These are phyloP conservation scores for Drosophila cognata DNA, from an alignment of 2,888 invertebrate species.

Conservation along the genomic window DNA sequence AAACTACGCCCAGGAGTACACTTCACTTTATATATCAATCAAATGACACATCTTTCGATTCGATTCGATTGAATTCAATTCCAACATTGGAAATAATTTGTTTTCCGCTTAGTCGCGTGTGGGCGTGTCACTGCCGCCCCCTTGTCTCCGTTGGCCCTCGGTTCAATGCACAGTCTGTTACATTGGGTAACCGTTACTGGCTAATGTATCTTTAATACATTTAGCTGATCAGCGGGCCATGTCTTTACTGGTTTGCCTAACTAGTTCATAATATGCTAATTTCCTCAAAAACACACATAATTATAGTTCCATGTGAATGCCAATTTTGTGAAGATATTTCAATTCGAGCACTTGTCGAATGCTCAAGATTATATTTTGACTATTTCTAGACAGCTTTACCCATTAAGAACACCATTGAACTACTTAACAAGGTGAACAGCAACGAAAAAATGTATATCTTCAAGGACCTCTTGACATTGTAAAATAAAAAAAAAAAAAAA, in stretches of 20 bases:
- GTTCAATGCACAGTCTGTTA: conserved; percentile 40
- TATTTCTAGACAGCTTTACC: not conserved
- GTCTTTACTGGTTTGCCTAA: conserved; percentile 31
- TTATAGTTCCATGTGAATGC: conserved; percentile 1
- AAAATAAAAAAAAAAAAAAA: no score
- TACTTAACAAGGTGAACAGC: not conserved
- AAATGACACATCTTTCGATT: conserved; percentile 1
- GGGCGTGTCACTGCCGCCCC: conserved; percentile 26
- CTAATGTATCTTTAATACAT: not conserved
- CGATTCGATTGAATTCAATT: conserved; percentile 7
- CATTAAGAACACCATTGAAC: not conserved
- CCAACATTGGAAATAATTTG: conserved; percentile 1
- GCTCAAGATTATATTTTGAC: not conserved
- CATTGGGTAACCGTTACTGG: conserved; percentile 40
- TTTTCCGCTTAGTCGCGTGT: conserved; percentile 49
- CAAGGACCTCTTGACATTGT: not conserved
- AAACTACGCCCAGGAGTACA: conserved; percentile 44
- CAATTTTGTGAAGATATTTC: conserved; percentile 1
- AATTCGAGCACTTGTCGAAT: not conserved
- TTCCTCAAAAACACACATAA: conserved; percentile 28
- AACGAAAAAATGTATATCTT: not conserved
- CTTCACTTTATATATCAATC: conserved; percentile 46
- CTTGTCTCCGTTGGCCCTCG: conserved; percentile 26
- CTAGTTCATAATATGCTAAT: conserved; percentile 38
- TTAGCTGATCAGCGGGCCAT: conserved; percentile 39